Base-by-base conservation (phyloP, 2,888 invertebrate genomes). In the Byasa hedistus region DNA sequence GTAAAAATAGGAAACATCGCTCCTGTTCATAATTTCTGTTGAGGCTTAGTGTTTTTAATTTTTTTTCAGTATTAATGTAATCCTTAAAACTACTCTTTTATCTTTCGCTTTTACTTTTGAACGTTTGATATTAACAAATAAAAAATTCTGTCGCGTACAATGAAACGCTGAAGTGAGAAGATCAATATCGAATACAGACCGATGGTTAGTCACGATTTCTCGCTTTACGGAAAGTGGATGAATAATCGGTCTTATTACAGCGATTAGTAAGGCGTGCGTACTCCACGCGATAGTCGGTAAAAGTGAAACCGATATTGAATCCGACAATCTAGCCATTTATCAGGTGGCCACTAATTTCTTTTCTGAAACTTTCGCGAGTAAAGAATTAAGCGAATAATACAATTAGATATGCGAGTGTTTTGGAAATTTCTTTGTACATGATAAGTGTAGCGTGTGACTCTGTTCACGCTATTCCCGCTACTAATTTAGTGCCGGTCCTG, bases 211-310 rank as follows among this genome's bases (percentile, higher is more conserved):
- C 61, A 61, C 36, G 75, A 76, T 81, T 79, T 79, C 79, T 73
- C 74, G 74, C 69, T 70, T 70, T 44, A 22, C 81, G 79, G 86
- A 87, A 86, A 86, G 86, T 81, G 72, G 68, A 81, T 81, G 84
- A 83, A 83, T 82, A 78, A 80, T 86, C 83, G 74, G 75, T 74
- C 77, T 80, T 78, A 80, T 83, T 83, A 83, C 72, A 77, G 69
- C 77, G 86, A 83, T 85, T 85, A 85, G 75, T 81, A 83, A 85
- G 83, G 85, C 87, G 70, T 69, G 68, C 61, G 81, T 80, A 76
- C 71, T 77, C 66, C 68, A 73, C 71, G 70, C 65, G 66, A 78
- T 73, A 78, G 80, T 77, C 71, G 73, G 85, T 79, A 87, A 89
- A 87, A 88, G 88, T 86, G 86, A 87, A 86, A 80, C 79, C 79